Percentiles rank a stretch among this genome's conserved stretches.
phyloP scores from a whole-genome alignment of 2,888 invertebrate species.

The Heterodera filipjevi region DNA sequence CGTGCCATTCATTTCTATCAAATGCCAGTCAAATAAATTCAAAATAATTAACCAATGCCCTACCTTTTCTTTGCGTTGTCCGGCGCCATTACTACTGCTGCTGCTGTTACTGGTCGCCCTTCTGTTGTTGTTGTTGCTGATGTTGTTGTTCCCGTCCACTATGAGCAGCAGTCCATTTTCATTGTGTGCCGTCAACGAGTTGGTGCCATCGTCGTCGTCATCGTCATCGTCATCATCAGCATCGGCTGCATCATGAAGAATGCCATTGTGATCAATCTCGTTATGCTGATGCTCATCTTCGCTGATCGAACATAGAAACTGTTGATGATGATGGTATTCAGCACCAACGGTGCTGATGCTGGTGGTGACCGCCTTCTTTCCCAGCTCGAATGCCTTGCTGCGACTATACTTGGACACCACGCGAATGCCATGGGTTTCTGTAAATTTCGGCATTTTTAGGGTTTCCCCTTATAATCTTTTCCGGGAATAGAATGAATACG shows the following conservation, averaged over 20 bases:
- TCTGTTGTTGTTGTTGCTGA: not conserved
- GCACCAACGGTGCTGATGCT: not conserved
- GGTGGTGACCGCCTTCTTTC: not conserved
- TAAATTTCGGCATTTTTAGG: slow-evolving; percentile 20
- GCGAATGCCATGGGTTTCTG: slow-evolving; percentile 67
- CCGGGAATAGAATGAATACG: no score
- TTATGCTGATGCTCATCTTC: not conserved
- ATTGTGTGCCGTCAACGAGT: not conserved
- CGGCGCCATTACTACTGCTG: not conserved
- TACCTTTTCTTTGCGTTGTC: not conserved
- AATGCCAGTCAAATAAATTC: no score
- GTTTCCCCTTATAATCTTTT: no score
- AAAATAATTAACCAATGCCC: no score
- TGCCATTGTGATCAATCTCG: not conserved
- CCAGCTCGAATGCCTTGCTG: slow-evolving; percentile 60
- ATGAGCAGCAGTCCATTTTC: not conserved
- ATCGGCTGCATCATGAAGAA: no score
- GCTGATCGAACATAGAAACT: not conserved
- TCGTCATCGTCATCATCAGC: not conserved
- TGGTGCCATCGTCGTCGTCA: not conserved
- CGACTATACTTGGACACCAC: slow-evolving; percentile 66
- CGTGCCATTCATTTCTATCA: no score
- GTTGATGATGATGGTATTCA: not conserved
- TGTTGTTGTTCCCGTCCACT: slow-evolving; percentile 7
- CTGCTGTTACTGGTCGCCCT: not conserved